These are phyloP conservation scores for Halocynthia aurantium DNA, from an alignment of 23 tunicate species.

Conservation along the genomic window DNA sequence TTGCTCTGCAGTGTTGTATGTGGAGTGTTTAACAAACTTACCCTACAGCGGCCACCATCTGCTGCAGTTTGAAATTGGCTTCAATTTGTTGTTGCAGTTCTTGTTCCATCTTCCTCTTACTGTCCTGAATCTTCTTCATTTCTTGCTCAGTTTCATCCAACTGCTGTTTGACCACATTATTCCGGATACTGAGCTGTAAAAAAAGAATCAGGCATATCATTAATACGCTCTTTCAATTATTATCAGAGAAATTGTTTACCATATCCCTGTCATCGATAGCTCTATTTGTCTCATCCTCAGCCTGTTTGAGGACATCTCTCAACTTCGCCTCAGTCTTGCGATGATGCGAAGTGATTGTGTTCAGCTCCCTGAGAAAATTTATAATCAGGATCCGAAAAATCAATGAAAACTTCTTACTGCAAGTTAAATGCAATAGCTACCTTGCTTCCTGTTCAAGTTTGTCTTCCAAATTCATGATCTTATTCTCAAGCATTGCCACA, in stretches of 20 bases:
- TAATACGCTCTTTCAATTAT: neutral
- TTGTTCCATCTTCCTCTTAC: slow-evolving; percentile 34
- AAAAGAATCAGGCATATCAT: no score
- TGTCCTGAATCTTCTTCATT: slow-evolving; percentile 29
- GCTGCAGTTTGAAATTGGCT: slow-evolving; percentile 58
- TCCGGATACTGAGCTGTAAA: slow-evolving; percentile 28
- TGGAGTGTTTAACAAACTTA: no score
- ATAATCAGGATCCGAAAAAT: no score
- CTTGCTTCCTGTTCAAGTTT: slow-evolving; percentile 78
- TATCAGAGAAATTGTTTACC: slow-evolving; percentile 8
- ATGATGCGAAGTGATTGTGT: slow-evolving; percentile 65
- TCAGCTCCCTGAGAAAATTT: slow-evolving; percentile 35
- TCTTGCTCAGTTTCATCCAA: slow-evolving; percentile 43
- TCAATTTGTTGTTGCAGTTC: slow-evolving; percentile 51
- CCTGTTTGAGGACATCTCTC: slow-evolving; percentile 71
- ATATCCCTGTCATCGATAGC: slow-evolving; percentile 72
- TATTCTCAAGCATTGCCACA: slow-evolving; percentile 18
- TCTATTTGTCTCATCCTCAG: slow-evolving; percentile 73
- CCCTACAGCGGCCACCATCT: slow-evolving; percentile 39
- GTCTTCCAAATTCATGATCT: slow-evolving; percentile 54
- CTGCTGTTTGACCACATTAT: slow-evolving; percentile 37
- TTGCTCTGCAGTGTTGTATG: no score
- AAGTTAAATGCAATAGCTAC: neutral
- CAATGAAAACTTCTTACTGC: no score
- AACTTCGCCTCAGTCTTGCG: slow-evolving; percentile 73